phyloP scores from a whole-genome alignment of 64 coral and sea anemone species.

The Montipora cactus region DNA sequence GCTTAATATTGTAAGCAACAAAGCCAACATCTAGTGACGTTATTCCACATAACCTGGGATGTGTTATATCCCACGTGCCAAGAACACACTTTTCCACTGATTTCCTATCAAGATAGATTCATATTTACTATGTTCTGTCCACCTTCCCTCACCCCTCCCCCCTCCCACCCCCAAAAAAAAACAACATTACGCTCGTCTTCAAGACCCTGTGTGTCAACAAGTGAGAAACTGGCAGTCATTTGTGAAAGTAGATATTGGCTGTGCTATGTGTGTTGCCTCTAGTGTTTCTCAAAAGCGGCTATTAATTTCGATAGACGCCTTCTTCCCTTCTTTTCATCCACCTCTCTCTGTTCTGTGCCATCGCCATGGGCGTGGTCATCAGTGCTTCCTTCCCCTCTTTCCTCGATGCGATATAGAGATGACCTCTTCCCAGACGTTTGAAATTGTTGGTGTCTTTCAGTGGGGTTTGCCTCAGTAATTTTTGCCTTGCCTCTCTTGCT shows the following conservation, averaged over 20 bases:
- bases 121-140: too few relatives aligned
- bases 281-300: constrained; percentile 85
- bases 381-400: neutral
- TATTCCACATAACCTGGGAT: too few relatives aligned
- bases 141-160: too few relatives aligned
- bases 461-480: neutral
- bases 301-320: constrained; percentile 78
- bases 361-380: neutral
- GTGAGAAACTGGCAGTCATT: too few relatives aligned
- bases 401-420: constrained; percentile 10
- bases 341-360: neutral
- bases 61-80: too few relatives aligned
- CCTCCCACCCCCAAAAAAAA: too few relatives aligned
- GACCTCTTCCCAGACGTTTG: neutral
- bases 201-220: too few relatives aligned
- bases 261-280: constrained; percentile 32
- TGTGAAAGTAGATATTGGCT: neutral
- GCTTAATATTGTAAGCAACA: too few relatives aligned
- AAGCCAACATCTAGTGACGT: too few relatives aligned
- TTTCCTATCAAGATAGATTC: too few relatives aligned
- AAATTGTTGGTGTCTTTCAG: neutral
- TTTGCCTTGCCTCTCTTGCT: neutral
- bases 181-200: too few relatives aligned
- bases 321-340: constrained; percentile 60
- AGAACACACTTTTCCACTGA: too few relatives aligned